phyloP scores from a whole-genome alignment of 64 coral and sea anemone genomes.

The Exaiptasia diaphana region DNA sequence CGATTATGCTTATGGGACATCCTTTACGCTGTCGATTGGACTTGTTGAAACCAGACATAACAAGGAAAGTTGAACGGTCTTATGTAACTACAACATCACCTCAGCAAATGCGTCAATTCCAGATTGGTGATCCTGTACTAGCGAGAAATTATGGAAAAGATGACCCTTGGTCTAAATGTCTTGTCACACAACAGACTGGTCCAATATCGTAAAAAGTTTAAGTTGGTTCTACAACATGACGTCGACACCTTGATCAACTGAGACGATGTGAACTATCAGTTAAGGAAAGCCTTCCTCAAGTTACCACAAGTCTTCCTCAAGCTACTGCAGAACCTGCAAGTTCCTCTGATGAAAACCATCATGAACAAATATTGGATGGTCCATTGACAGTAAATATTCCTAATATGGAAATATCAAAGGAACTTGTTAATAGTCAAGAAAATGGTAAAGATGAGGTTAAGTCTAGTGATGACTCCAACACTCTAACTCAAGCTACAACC shows the following conservation, averaged over 20 bases:
- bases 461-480: neutral
- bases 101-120: conserved; percentile 42
- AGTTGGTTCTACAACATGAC: conserved; percentile 26
- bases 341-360: neutral
- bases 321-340: neutral
- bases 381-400: neutral
- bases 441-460: neutral
- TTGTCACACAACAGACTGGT: conserved; percentile 16
- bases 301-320: neutral
- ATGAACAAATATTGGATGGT: neutral
- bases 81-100: neutral
- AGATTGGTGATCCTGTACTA: conserved; percentile 28
- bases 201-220: conserved; percentile 38
- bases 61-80: conserved; percentile 4
- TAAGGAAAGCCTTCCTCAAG: neutral
- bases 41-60: conserved; percentile 42
- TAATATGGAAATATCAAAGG: neutral
- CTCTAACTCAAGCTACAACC: neutral
- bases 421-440: neutral
- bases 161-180: conserved; percentile 16
- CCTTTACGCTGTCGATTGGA: neutral
- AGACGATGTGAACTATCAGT: conserved; percentile 15
- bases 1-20: neutral
- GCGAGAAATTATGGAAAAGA: conserved; percentile 49
- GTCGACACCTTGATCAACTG: conserved; percentile 35